Evolutionary conservation across 2,113 vertebrate genomes (phyloP).

Genomic region (Vimba vimba): DNA sequence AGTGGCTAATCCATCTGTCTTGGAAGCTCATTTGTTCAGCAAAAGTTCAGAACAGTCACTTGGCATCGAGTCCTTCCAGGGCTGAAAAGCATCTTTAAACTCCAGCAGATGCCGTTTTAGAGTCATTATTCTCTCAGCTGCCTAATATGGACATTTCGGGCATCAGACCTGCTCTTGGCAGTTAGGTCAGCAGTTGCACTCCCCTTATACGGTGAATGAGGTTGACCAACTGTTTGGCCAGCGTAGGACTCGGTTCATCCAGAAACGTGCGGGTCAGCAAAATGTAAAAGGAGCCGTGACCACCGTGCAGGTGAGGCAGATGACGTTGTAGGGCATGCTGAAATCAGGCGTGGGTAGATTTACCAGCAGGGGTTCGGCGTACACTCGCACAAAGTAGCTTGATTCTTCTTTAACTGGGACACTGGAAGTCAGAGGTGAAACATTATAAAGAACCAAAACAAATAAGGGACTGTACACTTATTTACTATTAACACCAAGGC

Average conservation of each 20-base stretch:
- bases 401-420: slow-evolving; percentile 89
- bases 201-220: slow-evolving; percentile 86
- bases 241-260: slow-evolving; percentile 80
- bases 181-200: slow-evolving; percentile 79
- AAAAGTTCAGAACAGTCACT: neutral
- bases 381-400: slow-evolving; percentile 91
- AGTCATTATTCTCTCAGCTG: neutral
- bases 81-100: neutral
- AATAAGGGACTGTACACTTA: neutral
- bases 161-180: neutral
- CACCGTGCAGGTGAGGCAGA: slow-evolving; percentile 94
- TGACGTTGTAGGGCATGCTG: slow-evolving; percentile 99
- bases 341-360: slow-evolving; percentile 96
- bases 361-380: slow-evolving; percentile 93
- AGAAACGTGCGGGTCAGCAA: slow-evolving; percentile 93
- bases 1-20: neutral
- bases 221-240: slow-evolving; percentile 85
- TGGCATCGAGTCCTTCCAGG: neutral
- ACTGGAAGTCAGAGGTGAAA: slow-evolving; percentile 65
- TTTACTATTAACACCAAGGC: too few relatives aligned
- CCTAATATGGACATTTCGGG: neutral
- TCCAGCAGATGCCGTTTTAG: neutral
- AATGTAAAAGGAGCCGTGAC: slow-evolving; percentile 97
- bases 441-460: neutral
- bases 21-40: neutral